phyloP scores from a whole-genome alignment of 2,888 invertebrate genomes.

The Glyphotaelius pellucidus region DNA sequence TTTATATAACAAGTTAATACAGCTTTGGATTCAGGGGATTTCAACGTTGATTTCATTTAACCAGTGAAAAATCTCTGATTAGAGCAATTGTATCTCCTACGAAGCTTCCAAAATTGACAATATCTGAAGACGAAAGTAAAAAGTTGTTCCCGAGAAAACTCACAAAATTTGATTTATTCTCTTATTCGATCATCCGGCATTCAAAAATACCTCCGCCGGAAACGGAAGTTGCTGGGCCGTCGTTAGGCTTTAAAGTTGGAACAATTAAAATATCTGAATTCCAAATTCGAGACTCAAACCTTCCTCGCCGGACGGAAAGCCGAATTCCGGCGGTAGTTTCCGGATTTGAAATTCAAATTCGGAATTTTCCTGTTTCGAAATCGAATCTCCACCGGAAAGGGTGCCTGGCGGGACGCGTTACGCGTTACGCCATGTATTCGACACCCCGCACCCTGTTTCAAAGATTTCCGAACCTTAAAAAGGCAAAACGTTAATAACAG shows the following conservation, averaged over 20 bases:
- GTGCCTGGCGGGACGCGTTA: not conserved
- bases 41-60: not conserved
- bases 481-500: not conserved
- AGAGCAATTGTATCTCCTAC: not conserved
- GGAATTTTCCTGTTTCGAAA: constrained; percentile 11
- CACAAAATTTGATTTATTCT: not conserved
- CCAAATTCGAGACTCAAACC: constrained; percentile 31
- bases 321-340: constrained; percentile 21
- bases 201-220: not conserved
- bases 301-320: not conserved
- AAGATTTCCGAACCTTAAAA: not conserved
- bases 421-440: not conserved
- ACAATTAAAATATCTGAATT: constrained; percentile 28
- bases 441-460: not conserved
- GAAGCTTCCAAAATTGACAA: not conserved
- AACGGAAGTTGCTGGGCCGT: constrained; percentile 18
- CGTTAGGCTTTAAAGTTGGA: constrained; percentile 26
- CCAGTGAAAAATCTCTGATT: not conserved
- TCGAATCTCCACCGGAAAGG: constrained; percentile 19
- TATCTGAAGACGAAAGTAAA: not conserved
- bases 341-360: constrained; percentile 44
- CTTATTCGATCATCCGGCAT: not conserved
- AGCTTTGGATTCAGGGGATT: not conserved
- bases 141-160: not conserved
- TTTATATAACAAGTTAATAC: not conserved